These are phyloP conservation scores for Elegia similella DNA, from an alignment of 2,888 invertebrate genomes.

Conservation along the genomic window DNA sequence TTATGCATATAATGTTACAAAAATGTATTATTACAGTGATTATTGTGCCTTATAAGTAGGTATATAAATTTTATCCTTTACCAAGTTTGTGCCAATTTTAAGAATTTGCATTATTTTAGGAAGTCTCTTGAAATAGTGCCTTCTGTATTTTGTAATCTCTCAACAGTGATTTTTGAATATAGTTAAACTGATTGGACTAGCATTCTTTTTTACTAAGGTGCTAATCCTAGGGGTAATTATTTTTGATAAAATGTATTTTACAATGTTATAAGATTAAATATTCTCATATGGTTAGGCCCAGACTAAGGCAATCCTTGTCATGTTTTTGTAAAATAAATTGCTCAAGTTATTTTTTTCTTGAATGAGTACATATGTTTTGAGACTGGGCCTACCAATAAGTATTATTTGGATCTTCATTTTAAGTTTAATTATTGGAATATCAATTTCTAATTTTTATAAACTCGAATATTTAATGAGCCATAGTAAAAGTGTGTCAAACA, in stretches of 20 bases:
- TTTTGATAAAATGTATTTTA: background rate
- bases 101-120: constrained; percentile 21
- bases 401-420: no score
- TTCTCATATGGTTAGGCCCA: no score
- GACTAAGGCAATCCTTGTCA: no score
- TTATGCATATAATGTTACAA: constrained; percentile 42
- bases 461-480: background rate
- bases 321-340: no score
- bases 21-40: constrained; percentile 46
- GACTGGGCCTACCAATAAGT: no score
- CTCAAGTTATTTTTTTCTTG: no score
- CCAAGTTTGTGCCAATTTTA: constrained; percentile 70
- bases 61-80: constrained; percentile 33
- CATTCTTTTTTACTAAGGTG: background rate
- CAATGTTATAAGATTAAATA: background rate
- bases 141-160: background rate
- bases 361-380: no score
- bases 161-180: background rate
- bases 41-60: constrained; percentile 63
- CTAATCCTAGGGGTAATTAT: background rate
- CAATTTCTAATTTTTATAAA: background rate
- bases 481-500: background rate
- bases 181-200: background rate
- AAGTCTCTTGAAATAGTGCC: background rate
- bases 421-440: no score